A percentile compares a stretch with the other conserved stretches of the same genome.
These are phyloP conservation scores for Alces alces DNA, from an alignment of 2,113 vertebrate genomes.

Conservation along the genomic window DNA sequence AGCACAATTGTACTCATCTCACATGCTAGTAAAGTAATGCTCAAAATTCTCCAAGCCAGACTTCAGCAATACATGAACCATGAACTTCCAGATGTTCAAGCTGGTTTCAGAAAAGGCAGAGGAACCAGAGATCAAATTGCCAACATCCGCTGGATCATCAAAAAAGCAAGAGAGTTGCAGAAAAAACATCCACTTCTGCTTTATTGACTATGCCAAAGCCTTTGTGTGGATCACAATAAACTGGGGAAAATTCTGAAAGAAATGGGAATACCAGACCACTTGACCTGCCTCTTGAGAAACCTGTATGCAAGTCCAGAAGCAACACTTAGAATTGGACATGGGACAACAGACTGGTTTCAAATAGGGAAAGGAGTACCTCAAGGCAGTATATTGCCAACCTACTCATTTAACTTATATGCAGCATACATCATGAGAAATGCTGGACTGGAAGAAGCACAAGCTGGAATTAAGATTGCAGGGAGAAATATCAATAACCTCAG, in stretches of 20 bases:
- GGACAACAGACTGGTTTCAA: background rate
- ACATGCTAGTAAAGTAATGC: background rate
- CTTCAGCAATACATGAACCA: background rate
- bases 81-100: background rate
- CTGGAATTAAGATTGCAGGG: background rate
- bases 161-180: background rate
- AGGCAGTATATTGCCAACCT: background rate
- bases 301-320: background rate
- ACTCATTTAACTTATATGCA: background rate
- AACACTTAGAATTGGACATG: background rate
- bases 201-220: background rate
- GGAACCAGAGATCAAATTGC: background rate
- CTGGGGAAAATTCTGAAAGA: background rate
- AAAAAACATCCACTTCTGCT: background rate
- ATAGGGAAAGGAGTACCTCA: background rate
- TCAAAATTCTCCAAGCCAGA: background rate
- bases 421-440: background rate
- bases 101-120: background rate
- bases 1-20: background rate
- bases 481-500: background rate
- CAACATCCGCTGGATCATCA: fast-evolving
- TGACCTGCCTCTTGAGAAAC: background rate
- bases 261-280: background rate
- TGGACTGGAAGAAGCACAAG: fast-evolving
- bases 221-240: background rate